Base-by-base conservation (phyloP, 2,113 vertebrate species). In the Delphinus delphis region DNA sequence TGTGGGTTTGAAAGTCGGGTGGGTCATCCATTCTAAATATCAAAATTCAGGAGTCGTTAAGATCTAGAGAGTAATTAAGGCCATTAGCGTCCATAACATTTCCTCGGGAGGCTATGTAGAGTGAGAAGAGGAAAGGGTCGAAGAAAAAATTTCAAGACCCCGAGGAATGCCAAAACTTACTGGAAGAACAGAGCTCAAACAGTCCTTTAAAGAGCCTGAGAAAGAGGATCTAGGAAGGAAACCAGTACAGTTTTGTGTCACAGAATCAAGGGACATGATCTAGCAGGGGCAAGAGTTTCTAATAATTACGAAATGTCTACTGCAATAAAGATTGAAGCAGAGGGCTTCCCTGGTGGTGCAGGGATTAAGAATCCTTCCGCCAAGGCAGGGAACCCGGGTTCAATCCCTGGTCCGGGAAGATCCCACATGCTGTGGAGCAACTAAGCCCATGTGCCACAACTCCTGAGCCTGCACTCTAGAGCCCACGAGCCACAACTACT, bases 41-140 rank as follows among this genome's bases (percentile, higher is more conserved):
- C 36, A 80, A 60, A 92, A 94, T 60, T 14, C 74, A n/a, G 36
- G 18, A 73, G n/a, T 65, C 60, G 38, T 68, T 88, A 88, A 41
- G 95, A 79, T 96, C 44, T 25, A 94, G 70, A 76, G 25, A 73
- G 33, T 79, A 94, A 92, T 60, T 71, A 85, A 84, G 88, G 71
- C 23, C 58, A 71, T 47, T 38, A 15, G 23, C 77, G 23, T 63
- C 88, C 44, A n/a, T 76, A 28, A 41, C 33, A 63, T 95, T 80
- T 96, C n/a, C 50, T 55, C 41, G 55, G 71, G 62, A 97, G 41
- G 85, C 15, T 38, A 80, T 4, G 10, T 8, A 38, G 50, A 94
- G 18, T 77, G 18, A 90, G 15, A 62, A 89, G 90, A 38, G 38
- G 18, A 60, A 77, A 79, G 33, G 20, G 50, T 62, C 55, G 92